Evolutionary conservation across 2,113 vertebrate genomes (phyloP).

Genomic region (Atherinomorus stipes): DNA sequence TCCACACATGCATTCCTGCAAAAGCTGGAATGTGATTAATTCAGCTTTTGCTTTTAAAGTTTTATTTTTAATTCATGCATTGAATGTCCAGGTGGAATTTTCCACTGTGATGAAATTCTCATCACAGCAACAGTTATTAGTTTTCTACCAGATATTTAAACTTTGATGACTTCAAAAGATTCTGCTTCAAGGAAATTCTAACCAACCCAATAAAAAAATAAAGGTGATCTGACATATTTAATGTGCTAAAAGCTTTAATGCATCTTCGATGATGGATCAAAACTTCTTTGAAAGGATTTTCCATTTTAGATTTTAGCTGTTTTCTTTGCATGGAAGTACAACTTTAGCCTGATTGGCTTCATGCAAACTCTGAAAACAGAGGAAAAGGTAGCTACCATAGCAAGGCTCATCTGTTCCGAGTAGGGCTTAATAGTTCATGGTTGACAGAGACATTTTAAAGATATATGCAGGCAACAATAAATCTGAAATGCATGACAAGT

Average conservation of each 20-base stretch:
- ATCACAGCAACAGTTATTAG: not conserved
- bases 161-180: not conserved
- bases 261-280: not conserved
- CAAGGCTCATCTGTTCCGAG: conserved; percentile 34
- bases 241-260: conserved; percentile 3
- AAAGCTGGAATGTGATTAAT: conserved; percentile 5
- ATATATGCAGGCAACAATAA: conserved; percentile 49
- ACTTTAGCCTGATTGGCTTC: conserved; percentile 46
- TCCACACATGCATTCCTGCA: not conserved
- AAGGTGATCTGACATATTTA: not conserved
- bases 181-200: conserved; percentile 1
- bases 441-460: conserved; percentile 38
- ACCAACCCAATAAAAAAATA: not conserved
- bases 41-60: conserved; percentile 1
- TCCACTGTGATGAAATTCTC: not conserved
- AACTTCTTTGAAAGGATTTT: not conserved
- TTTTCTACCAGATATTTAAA: conserved; percentile 12
- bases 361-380: not conserved
- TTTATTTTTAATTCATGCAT: not conserved
- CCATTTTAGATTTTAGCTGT: conserved; percentile 11
- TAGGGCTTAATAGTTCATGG: conserved; percentile 34
- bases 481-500: conserved; percentile 59
- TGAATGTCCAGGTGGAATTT: not conserved
- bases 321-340: not conserved
- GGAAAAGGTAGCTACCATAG: conserved; percentile 17